Conservation (phyloP, 2,113 vertebrate genomes). For the Labeo catla region DNA sequence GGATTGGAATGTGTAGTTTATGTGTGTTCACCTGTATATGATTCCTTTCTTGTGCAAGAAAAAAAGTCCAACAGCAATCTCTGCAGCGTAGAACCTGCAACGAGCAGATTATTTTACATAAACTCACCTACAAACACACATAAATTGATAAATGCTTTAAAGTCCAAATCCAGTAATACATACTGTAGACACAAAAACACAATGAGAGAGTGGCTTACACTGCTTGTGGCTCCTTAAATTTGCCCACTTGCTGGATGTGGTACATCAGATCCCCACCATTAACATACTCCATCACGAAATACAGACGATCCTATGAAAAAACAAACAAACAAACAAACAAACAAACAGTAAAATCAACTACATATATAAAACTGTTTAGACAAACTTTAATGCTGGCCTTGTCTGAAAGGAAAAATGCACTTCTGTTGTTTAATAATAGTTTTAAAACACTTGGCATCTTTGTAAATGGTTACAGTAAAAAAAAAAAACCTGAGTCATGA, state of each 20-base stretch:
- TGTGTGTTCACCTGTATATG: conserved; percentile 85
- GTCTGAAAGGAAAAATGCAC: neutral
- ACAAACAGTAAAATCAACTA: neutral
- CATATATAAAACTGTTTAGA: neutral
- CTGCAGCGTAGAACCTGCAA: conserved; percentile 93
- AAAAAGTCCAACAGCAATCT: conserved; percentile 94
- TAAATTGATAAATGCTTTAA: neutral
- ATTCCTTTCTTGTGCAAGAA: conserved; percentile 93
- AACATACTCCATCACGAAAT: conserved; percentile 31
- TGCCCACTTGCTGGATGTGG: conserved; percentile 30
- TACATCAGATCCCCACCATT: conserved; percentile 31
- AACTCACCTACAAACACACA: neutral
- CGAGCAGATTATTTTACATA: conserved; percentile 23
- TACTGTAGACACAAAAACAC: neutral
- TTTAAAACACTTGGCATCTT: neutral
- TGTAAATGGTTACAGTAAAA: neutral
- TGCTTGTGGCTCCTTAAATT: conserved; percentile 27
- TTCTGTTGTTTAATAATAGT: neutral
- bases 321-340: no score
- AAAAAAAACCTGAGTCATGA: neutral
- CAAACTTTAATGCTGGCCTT: neutral
- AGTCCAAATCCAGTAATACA: neutral
- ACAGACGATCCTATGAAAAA: conserved; percentile 13
- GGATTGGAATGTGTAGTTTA: neutral
- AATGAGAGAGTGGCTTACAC: neutral